Evolutionary conservation across 1,140 invertebrate genomes (phyloP).

Genomic region (Coelopa frigida): DNA sequence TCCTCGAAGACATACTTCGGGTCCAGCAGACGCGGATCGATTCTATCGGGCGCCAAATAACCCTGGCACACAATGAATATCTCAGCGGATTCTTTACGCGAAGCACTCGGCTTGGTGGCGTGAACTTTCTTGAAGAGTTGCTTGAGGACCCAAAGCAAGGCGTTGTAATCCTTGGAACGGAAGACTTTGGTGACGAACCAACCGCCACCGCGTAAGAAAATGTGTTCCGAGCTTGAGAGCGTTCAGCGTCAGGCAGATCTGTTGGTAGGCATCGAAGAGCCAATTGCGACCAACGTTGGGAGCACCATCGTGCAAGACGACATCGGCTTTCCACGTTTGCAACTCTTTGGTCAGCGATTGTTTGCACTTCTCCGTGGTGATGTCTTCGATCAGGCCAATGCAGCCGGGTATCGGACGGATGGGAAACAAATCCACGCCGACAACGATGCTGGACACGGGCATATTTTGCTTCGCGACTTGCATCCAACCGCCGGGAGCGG

Average conservation of each 20-base stretch:
- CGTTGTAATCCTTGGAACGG: constrained; percentile 95
- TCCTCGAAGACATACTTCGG: constrained; percentile 95
- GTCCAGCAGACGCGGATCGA: constrained; percentile 93
- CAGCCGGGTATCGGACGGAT: constrained; percentile 90
- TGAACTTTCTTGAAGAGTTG: constrained; percentile 95
- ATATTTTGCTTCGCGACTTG: constrained; percentile 98
- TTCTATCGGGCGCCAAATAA: constrained; percentile 86
- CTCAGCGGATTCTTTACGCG: constrained; percentile 96
- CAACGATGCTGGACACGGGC: constrained; percentile 91
- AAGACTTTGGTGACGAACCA: constrained; percentile 99
- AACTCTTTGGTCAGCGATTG: constrained; percentile 74
- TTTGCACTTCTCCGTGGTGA: constrained; percentile 89
- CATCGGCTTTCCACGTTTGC: constrained; percentile 94
- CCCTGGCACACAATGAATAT: constrained; percentile 98
- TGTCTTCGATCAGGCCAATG: constrained; percentile 86
- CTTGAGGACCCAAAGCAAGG: constrained; percentile 91
- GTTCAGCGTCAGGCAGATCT: constrained; percentile 81
- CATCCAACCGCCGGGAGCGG: constrained; percentile 99
- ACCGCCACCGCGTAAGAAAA: constrained; percentile 85
- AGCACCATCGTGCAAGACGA: constrained; percentile 95
- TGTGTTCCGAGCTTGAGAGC: constrained; percentile 90
- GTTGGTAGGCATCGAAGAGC: constrained; percentile 95
- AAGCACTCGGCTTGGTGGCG: constrained; percentile 97
- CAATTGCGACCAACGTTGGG: constrained; percentile 98
- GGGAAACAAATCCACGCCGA: constrained; percentile 94